A percentile compares a stretch with the other conserved stretches of the same genome.
These are phyloP conservation scores for Agonopterix heracliana DNA, from an alignment of 2,888 invertebrate species.

Conservation along the genomic window DNA sequence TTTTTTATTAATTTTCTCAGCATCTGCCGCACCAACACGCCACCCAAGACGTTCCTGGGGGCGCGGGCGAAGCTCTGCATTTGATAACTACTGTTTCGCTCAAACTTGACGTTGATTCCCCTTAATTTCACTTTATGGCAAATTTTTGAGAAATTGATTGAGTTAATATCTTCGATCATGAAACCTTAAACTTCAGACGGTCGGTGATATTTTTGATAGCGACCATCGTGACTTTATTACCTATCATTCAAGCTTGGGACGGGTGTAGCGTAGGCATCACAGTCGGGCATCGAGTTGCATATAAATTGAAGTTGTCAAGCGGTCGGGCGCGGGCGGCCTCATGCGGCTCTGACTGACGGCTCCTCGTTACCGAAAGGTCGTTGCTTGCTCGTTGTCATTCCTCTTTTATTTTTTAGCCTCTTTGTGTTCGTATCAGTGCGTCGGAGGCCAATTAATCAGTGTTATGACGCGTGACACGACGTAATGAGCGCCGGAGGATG, in stretches of 20 bases:
- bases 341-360: slow-evolving; percentile 46
- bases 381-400: slow-evolving; percentile 40
- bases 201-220: slow-evolving; percentile 19
- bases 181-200: background rate
- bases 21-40: slow-evolving; percentile 4
- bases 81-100: slow-evolving; percentile 12
- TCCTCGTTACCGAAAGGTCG: slow-evolving; percentile 67
- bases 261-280: slow-evolving; percentile 22
- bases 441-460: slow-evolving; percentile 65
- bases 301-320: slow-evolving; percentile 63
- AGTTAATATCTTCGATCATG: slow-evolving; percentile 10
- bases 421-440: slow-evolving; percentile 36
- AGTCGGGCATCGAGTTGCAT: slow-evolving; percentile 37
- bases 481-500: slow-evolving; percentile 46
- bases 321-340: slow-evolving; percentile 3
- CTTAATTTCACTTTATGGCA: slow-evolving; percentile 34
- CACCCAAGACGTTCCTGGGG: slow-evolving; percentile 7
- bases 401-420: slow-evolving; percentile 28
- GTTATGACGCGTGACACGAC: slow-evolving; percentile 63
- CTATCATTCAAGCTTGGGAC: slow-evolving; percentile 35
- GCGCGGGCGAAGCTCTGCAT: background rate
- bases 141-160: slow-evolving; percentile 32
- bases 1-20: slow-evolving; percentile 24
- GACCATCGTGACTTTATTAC: slow-evolving; percentile 35
- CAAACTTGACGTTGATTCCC: slow-evolving; percentile 20